These are phyloP conservation scores for Malurus elegans DNA, from an alignment of 2,113 vertebrate genomes.

Conservation along the genomic window DNA sequence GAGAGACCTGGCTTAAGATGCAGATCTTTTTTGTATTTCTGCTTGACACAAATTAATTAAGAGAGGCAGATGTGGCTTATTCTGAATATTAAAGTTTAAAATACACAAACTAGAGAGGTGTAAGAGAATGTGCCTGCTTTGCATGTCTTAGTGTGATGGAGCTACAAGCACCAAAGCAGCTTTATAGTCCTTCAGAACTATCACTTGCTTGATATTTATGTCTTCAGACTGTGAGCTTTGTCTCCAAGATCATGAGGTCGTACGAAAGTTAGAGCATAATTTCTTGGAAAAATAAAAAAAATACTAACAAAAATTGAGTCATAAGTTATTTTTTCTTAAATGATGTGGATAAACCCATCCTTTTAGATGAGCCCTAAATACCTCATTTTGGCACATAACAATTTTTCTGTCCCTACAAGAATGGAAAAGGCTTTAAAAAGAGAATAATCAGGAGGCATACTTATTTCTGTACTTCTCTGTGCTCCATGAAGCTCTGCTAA, in stretches of 20 bases:
- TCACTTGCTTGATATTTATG: neutral
- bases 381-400: neutral
- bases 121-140: neutral
- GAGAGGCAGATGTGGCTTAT: neutral
- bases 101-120: neutral
- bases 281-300: neutral
- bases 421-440: neutral
- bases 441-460: neutral
- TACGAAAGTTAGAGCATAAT: neutral
- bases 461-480: neutral
- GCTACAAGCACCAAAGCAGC: neutral
- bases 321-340: neutral
- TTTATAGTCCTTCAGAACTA: neutral
- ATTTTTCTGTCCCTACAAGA: neutral
- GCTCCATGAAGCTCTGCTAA: neutral
- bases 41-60: neutral
- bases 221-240: neutral
- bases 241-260: neutral
- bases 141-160: neutral
- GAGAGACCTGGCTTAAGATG: neutral
- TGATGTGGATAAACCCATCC: neutral
- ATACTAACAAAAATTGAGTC: neutral
- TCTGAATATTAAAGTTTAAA: neutral
- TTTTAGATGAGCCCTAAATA: neutral
- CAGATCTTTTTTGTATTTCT: neutral